Evolutionary conservation across 2,888 invertebrate genomes (phyloP).

Genomic region (Stenichneumon culpator): DNA sequence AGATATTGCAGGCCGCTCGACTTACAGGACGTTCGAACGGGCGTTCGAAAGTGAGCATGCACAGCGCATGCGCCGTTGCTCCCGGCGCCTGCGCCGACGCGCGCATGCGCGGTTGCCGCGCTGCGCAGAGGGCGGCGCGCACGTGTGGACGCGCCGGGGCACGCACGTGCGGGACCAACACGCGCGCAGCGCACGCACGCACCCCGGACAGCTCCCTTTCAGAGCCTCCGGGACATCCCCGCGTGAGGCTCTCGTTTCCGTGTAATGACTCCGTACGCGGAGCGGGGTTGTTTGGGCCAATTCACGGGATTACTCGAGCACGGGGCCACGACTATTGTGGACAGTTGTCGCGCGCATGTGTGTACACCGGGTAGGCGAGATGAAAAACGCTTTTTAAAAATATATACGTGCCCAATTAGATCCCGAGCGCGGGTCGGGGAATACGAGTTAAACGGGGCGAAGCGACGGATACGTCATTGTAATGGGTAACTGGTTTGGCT

Average conservation of each 20-base stretch:
- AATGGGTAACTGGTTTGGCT: no score
- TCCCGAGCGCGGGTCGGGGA: not conserved
- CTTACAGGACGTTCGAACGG: conserved; percentile 75
- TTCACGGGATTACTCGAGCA: conserved; percentile 36
- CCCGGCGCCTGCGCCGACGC: conserved; percentile 11
- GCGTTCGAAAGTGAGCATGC: conserved; percentile 74
- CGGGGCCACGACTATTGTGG: conserved; percentile 17
- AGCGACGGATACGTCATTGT: conserved; percentile 12
- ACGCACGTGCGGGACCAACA: conserved; percentile 67
- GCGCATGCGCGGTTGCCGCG: not conserved
- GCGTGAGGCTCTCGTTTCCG: conserved; percentile 24
- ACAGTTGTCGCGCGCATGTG: conserved; percentile 12
- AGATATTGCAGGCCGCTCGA: conserved; percentile 77
- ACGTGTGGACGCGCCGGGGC: conserved; percentile 2
- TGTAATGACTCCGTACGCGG: conserved; percentile 12
- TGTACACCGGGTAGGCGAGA: conserved; percentile 1
- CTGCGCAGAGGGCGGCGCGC: not conserved
- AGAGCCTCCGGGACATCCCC: conserved; percentile 9
- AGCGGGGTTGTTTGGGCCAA: conserved; percentile 14
- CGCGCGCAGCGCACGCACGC: conserved; percentile 66
- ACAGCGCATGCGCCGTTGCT: conserved; percentile 3
- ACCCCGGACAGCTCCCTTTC: conserved; percentile 55
- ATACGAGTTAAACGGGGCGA: conserved; percentile 41
- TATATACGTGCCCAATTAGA: not conserved
- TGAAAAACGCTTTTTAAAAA: conserved; percentile 11